phyloP scores from a whole-genome alignment of 2,797 vertebrate species.

The Ambastaia sidthimunki region DNA sequence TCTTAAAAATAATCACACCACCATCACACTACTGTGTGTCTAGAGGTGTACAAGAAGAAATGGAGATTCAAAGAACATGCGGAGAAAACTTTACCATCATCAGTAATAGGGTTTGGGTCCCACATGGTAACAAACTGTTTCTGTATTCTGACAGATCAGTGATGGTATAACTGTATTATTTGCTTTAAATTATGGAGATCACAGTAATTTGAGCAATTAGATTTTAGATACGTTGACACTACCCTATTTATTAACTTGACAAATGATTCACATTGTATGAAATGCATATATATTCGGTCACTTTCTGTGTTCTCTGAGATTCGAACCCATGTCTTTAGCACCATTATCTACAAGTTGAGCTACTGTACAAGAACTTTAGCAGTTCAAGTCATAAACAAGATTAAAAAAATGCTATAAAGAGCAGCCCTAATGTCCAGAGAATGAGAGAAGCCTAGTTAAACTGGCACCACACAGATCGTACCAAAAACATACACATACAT shows the following conservation, averaged over 20 bases:
- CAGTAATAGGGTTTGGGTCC: background rate
- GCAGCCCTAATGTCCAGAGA: too few species aligned
- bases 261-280: too few species aligned
- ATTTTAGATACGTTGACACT: too few species aligned
- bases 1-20: background rate
- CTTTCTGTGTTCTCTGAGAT: background rate
- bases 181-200: too few species aligned
- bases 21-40: background rate
- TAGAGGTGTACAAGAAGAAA: background rate
- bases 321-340: constrained; percentile 57
- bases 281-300: background rate
- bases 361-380: too few species aligned
- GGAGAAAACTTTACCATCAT: constrained; percentile 18
- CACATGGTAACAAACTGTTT: constrained; percentile 5
- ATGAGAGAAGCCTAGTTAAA: too few species aligned
- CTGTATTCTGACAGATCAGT: constrained; percentile 11
- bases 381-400: too few species aligned
- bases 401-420: background rate
- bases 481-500: constrained; percentile 62
- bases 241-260: too few species aligned
- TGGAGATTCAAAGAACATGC: background rate
- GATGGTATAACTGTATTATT: background rate
- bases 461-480: background rate
- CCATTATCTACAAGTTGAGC: too few species aligned
- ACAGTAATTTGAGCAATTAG: too few species aligned